A percentile compares a stretch with the other conserved stretches of the same genome.
Evolutionary conservation across 2,113 vertebrate species (phyloP).

Genomic region (Campylomormyrus numenius): DNA sequence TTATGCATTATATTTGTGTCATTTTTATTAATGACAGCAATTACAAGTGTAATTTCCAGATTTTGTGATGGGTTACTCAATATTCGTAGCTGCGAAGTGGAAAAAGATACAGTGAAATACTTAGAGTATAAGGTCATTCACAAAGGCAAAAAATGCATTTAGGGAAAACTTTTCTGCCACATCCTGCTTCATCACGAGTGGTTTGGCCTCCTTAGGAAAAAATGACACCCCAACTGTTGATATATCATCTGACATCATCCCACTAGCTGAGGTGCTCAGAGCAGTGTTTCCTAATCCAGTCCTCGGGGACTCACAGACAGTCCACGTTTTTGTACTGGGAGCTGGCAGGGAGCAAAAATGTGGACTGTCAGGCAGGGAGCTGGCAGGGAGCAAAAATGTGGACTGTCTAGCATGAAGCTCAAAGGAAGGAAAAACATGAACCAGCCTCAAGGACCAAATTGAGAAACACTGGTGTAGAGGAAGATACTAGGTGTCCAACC

Average conservation of each 20-base stretch:
- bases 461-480: background rate
- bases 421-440: background rate
- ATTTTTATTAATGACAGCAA: constrained; percentile 16
- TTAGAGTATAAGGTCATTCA: background rate
- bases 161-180: background rate
- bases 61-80: background rate
- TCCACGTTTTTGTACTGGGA: background rate
- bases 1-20: constrained; percentile 12
- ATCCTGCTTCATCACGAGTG: background rate
- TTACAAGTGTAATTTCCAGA: background rate
- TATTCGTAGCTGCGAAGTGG: background rate
- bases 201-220: background rate
- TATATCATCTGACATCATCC: background rate
- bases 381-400: background rate
- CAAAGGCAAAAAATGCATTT: background rate
- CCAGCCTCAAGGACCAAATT: background rate
- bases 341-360: background rate
- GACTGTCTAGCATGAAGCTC: background rate
- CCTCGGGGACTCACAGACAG: background rate
- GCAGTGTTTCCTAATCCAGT: background rate
- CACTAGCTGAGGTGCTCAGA: background rate
- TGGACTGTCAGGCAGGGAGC: background rate
- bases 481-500: background rate
- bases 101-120: constrained; percentile 3
- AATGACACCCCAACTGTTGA: background rate